Conservation (phyloP, 2,888 invertebrate species). For the Prionchulus punctatus region DNA sequence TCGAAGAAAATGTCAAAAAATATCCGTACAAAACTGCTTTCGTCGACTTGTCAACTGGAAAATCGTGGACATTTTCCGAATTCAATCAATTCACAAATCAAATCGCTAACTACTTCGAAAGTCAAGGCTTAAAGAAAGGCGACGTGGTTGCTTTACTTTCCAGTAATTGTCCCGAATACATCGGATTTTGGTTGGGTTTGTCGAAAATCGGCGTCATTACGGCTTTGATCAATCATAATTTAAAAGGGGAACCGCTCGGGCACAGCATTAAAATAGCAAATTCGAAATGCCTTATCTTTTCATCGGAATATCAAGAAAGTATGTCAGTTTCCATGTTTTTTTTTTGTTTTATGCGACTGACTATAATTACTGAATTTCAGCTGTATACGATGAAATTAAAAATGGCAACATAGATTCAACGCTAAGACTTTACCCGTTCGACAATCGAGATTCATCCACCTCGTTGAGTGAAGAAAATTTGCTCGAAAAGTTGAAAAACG, state of each 20-base stretch:
- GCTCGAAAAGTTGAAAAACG: no score
- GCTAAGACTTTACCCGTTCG: no score
- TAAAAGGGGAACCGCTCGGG: constrained; percentile 56
- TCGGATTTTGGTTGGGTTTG: constrained; percentile 78
- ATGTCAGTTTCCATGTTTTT: no score
- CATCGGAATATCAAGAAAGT: no score
- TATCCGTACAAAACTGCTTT: not conserved
- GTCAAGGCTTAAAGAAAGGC: constrained; percentile 51
- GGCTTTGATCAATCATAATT: constrained; percentile 83
- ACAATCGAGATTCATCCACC: no score
- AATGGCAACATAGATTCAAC: no score
- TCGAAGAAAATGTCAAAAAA: not conserved
- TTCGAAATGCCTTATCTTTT: constrained; percentile 66
- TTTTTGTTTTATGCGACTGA: no score
- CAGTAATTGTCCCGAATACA: constrained; percentile 79
- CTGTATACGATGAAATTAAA: no score
- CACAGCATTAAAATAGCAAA: constrained; percentile 82
- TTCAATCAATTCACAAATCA: not conserved
- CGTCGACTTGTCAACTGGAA: not conserved
- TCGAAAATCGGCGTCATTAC: constrained; percentile 50
- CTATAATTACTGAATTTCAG: no score
- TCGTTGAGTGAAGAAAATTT: no score
- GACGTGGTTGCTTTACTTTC: constrained; percentile 74
- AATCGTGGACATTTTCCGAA: not conserved
- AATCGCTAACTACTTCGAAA: constrained; percentile 12